These are phyloP conservation scores for Drosophila funebris DNA, from an alignment of 1,140 invertebrate genomes.

Conservation along the genomic window DNA sequence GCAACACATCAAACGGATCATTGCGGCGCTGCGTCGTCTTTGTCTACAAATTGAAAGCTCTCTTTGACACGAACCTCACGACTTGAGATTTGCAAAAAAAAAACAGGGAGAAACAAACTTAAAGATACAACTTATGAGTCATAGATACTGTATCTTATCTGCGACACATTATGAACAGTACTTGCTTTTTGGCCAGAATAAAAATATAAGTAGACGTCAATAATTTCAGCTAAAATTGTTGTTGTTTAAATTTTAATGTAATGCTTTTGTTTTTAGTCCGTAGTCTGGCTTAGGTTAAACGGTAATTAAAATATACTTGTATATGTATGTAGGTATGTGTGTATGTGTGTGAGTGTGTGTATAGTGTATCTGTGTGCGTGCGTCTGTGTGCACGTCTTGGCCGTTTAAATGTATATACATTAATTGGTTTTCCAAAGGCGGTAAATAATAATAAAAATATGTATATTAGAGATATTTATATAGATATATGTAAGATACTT, in stretches of 20 bases:
- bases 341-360: slow-evolving; percentile 24
- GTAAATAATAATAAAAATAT: slow-evolving; percentile 31
- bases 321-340: slow-evolving; percentile 6
- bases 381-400: slow-evolving; percentile 61
- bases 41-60: background rate
- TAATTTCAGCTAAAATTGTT: slow-evolving; percentile 12
- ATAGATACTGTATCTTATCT: slow-evolving; percentile 25
- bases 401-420: slow-evolving; percentile 64
- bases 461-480: slow-evolving; percentile 16
- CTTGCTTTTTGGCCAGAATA: background rate
- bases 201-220: background rate
- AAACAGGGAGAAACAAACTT: background rate
- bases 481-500: slow-evolving; percentile 8
- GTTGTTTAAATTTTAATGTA: slow-evolving; percentile 43
- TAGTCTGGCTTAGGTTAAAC: slow-evolving; percentile 70
- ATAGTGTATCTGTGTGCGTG: slow-evolving; percentile 33
- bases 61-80: background rate
- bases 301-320: slow-evolving; percentile 66
- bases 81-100: background rate
- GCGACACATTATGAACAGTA: background rate
- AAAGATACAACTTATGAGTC: slow-evolving; percentile 4
- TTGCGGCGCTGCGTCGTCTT: too few relatives aligned
- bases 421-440: slow-evolving; percentile 30
- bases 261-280: slow-evolving; percentile 43
- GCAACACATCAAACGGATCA: slow-evolving; percentile 10